phyloP scores from a whole-genome alignment of 64 coral and sea anemone species.

The Stichodactyla helianthus region DNA sequence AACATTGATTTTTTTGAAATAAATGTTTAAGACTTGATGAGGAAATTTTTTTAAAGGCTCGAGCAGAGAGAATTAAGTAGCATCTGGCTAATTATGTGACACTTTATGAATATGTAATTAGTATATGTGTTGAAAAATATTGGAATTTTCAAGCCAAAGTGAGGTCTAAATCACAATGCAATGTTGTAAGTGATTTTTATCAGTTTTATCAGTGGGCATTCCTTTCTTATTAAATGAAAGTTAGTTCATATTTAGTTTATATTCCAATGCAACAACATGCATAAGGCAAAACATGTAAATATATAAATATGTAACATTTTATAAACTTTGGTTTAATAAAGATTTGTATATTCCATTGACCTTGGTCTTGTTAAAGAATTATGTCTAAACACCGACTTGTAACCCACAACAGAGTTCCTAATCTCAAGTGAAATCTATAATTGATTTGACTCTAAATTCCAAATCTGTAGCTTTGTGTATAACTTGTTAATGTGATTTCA shows the following conservation, averaged over 20 bases:
- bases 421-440: neutral
- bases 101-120: no score
- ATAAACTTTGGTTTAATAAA: no score
- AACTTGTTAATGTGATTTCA: neutral
- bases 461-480: neutral
- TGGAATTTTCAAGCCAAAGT: neutral
- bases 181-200: neutral
- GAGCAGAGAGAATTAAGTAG: no score
- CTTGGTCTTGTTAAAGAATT: slow-evolving; percentile 7
- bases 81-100: no score
- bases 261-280: no score
- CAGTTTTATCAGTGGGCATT: neutral
- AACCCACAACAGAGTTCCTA: neutral
- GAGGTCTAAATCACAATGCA: neutral
- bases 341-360: neutral
- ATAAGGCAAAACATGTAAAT: no score
- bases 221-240: neutral
- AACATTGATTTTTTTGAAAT: neutral
- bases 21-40: no score
- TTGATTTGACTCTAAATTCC: neutral
- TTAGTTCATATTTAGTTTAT: neutral
- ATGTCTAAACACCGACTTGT: neutral
- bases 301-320: no score
- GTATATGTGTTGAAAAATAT: neutral
- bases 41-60: no score